Evolutionary conservation across 2,888 invertebrate genomes (phyloP), one percentile per base, ranked within the genome.

Genomic region (Nycteola revayana): DNA sequence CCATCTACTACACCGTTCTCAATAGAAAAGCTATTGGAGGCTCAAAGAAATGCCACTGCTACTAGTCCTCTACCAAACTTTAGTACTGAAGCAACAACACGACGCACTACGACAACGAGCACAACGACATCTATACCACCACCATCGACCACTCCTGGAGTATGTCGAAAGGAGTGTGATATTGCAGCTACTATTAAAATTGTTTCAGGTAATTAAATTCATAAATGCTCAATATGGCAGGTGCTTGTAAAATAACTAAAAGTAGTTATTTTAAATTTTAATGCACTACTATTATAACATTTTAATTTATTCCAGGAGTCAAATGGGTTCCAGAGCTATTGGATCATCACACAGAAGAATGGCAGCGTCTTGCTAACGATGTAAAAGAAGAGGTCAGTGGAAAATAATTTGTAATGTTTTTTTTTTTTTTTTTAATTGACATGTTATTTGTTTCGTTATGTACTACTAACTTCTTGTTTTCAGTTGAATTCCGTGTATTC

Each of bases 1-100:
- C 93, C 95, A 3, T 94, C 96, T 1, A 96, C 96, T 0, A 96
- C 96, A 0, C 95, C 96, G 0, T 93, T 96, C 53, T 95, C 95
- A 0, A 94, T 95, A 36, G 95, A 96, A 66, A 94, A 95, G 68
- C 87, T 95, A 4, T 68, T 96, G 28, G 94, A 94, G 75, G 88
- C 90, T 50, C 90, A 85, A 56, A 85, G 92, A 34, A 91, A 92
- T 17, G 92, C 92, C 0, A 91, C 93, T 1, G 89, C 90, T 6
- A 90, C 91, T 0, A 91, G 92, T 33, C 89, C 90, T 10, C 68
- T 90, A 37, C 67, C 75, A 18, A 75, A 80, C 26, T 54, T 73
- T 28, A 81, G 75, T 25, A 81, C 90, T 1, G 89, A 90, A 43
- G 82, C 88, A 1, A 89, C 91, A 10, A 91, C 82, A 18, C 67